These are phyloP conservation scores for Sminthopsis crassicaudata DNA, from an alignment of 2,113 vertebrate genomes.

Conservation along the genomic window DNA sequence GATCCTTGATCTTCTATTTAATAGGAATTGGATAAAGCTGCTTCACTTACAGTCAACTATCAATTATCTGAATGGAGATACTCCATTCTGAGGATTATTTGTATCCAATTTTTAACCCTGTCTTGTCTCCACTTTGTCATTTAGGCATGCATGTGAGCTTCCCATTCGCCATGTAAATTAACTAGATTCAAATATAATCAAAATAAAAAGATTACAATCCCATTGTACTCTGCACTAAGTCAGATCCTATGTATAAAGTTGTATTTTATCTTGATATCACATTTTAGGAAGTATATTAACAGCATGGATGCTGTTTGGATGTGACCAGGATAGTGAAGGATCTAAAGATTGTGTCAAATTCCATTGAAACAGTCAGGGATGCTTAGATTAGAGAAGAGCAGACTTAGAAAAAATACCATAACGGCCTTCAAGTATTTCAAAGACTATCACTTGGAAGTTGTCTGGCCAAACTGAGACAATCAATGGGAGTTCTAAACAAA, in stretches of 20 bases:
- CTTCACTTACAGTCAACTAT: neutral
- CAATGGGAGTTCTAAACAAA: too few species aligned
- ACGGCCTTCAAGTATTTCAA: too few species aligned
- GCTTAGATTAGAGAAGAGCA: too few species aligned
- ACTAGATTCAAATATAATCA: neutral
- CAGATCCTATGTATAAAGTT: neutral
- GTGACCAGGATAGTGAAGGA: too few species aligned
- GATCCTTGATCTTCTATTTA: neutral
- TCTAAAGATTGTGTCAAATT: too few species aligned
- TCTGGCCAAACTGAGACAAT: too few species aligned
- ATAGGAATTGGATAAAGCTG: neutral
- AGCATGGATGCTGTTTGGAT: neutral
- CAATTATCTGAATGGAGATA: neutral
- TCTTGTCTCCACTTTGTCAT: neutral
- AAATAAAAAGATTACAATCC: neutral
- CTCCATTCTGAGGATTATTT: neutral
- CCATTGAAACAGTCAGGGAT: too few species aligned
- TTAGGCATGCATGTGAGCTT: conserved; percentile 10
- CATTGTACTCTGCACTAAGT: neutral
- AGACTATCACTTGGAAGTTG: too few species aligned
- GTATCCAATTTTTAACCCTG: neutral
- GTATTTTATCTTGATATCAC: neutral
- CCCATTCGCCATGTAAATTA: conserved; percentile 3
- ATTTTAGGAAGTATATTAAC: neutral
- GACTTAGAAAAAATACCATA: too few species aligned